These are phyloP conservation scores for Phrynocephalus forsythii DNA, from an alignment of 2,797 vertebrate genomes.

Conservation along the genomic window DNA sequence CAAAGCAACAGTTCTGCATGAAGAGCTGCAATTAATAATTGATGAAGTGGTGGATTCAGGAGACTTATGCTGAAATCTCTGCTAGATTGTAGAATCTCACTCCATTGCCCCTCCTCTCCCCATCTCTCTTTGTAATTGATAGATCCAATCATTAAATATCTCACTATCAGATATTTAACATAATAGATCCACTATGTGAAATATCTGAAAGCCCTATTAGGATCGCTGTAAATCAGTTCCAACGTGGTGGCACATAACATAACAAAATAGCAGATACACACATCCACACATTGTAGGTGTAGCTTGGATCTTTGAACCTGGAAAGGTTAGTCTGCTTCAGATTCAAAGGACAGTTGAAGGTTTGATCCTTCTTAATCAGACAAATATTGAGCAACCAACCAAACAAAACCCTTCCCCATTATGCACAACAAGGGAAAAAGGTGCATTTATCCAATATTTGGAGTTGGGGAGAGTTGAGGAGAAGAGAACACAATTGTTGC, in stretches of 20 bases:
- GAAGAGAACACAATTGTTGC: slow-evolving; percentile 17
- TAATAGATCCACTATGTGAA: no score
- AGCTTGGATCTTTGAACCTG: slow-evolving; percentile 9
- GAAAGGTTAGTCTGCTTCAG: slow-evolving; percentile 40
- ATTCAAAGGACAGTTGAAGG: slow-evolving; percentile 52
- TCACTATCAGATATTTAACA: no score
- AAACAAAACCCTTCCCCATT: not conserved
- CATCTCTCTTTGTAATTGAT: no score
- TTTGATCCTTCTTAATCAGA: not conserved
- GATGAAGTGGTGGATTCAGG: no score
- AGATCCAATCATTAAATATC: no score
- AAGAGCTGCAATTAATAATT: not conserved
- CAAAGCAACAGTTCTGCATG: not conserved
- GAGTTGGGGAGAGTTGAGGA: fast-evolving
- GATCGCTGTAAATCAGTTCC: no score
- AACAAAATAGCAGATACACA: slow-evolving; percentile 17
- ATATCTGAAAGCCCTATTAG: no score
- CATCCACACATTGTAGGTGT: not conserved
- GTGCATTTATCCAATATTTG: fast-evolving
- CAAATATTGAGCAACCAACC: not conserved
- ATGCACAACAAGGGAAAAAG: not conserved
- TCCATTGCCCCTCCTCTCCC: no score
- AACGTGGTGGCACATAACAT: no score
- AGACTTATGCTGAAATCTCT: no score
- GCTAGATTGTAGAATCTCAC: no score